Percentiles rank a stretch among this genome's conserved stretches.
Conservation (phyloP, 64 coral and sea anemone genomes). For the Stichodactyla helianthus region DNA sequence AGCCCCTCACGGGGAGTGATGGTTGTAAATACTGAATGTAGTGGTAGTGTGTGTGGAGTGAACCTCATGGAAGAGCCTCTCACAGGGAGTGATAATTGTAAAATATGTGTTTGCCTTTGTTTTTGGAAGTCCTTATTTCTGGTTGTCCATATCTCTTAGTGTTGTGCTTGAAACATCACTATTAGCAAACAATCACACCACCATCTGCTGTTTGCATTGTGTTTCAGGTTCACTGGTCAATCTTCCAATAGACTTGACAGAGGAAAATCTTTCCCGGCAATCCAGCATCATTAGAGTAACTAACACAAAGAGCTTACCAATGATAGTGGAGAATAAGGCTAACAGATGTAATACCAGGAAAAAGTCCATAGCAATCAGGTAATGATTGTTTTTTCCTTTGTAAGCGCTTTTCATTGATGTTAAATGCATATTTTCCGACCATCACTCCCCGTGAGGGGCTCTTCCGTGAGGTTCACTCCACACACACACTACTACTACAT, state of each 20-base stretch:
- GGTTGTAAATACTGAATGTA: too few relatives aligned
- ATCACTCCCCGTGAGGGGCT: too few relatives aligned
- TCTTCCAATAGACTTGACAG: constrained; percentile 58
- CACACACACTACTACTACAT: too few relatives aligned
- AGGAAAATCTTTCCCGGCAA: constrained; percentile 56
- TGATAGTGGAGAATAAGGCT: constrained; percentile 66
- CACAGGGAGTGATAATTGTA: too few relatives aligned
- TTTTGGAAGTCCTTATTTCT: too few relatives aligned
- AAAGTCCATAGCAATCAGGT: background rate
- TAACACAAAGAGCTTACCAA: constrained; percentile 44
- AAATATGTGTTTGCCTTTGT: too few relatives aligned
- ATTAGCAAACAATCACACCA: background rate
- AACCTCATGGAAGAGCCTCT: too few relatives aligned
- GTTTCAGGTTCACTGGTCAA: constrained; percentile 64
- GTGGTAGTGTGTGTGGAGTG: too few relatives aligned
- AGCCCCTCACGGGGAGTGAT: too few relatives aligned
- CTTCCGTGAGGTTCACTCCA: too few relatives aligned
- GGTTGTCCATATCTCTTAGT: background rate
- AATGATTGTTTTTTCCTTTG: background rate
- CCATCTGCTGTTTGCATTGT: background rate
- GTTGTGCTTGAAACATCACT: background rate
- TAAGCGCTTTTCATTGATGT: too few relatives aligned
- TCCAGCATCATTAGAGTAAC: constrained; percentile 17
- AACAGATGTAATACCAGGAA: constrained; percentile 9
- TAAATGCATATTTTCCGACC: too few relatives aligned